Conservation (phyloP, 2,113 vertebrate species). For the Cricetomys ansorgei region DNA sequence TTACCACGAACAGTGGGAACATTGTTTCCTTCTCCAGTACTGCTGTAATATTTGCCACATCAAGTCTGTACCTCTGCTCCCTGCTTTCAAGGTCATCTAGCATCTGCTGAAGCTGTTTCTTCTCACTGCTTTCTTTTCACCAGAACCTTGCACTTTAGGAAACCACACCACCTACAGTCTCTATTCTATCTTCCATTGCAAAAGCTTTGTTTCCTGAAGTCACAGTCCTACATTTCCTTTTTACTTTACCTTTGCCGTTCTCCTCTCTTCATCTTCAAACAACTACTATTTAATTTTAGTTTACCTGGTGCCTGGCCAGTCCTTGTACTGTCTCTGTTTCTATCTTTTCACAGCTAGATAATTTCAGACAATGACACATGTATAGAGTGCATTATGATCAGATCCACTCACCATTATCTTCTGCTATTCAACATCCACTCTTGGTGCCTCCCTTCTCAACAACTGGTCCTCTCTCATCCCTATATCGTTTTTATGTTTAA, state of each 20-base stretch:
- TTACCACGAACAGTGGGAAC: neutral
- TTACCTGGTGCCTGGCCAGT: neutral
- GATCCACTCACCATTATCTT: neutral
- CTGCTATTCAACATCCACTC: neutral
- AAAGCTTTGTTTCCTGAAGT: neutral
- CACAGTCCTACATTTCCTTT: neutral
- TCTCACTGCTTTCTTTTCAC: neutral
- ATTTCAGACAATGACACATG: neutral
- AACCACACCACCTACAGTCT: neutral
- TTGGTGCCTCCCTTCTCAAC: neutral
- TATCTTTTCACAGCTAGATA: neutral
- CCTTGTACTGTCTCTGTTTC: neutral
- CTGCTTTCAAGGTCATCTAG: neutral
- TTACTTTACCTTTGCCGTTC: neutral
- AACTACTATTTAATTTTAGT: neutral
- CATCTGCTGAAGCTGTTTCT: neutral
- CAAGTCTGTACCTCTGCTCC: neutral
- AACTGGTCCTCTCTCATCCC: neutral
- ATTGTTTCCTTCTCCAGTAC: neutral
- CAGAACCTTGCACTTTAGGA: neutral
- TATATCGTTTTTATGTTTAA: neutral
- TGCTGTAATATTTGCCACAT: neutral
- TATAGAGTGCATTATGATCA: neutral
- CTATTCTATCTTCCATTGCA: neutral
- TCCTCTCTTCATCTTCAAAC: neutral